Evolutionary conservation across 1,140 invertebrate genomes (phyloP).

Genomic region (Pantala flavescens): DNA sequence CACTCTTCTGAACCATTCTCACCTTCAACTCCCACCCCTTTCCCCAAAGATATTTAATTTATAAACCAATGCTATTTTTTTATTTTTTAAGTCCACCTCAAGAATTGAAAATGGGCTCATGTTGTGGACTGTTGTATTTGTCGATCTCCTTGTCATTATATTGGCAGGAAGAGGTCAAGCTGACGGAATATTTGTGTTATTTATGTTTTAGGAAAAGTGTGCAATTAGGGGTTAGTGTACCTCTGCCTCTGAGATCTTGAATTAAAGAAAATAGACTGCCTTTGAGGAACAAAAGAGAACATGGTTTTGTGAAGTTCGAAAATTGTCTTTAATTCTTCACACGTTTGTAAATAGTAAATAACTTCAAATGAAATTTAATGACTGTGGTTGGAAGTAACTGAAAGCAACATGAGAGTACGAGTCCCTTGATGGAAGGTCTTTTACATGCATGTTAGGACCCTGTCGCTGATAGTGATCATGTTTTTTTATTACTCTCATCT

Average conservation of each 20-base stretch:
- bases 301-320: too few species aligned
- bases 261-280: neutral
- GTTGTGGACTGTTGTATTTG: neutral
- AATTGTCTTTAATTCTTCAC: neutral
- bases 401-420: neutral
- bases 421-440: neutral
- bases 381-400: neutral
- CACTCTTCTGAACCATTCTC: too few species aligned
- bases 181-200: neutral
- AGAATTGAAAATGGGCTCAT: neutral
- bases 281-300: too few species aligned
- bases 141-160: neutral
- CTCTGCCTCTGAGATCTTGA: neutral
- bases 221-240: neutral
- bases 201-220: neutral
- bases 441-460: neutral
- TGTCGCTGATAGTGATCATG: neutral
- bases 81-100: neutral
- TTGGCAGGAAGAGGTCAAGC: neutral
- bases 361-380: neutral
- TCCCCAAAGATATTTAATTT: constrained; percentile 10
- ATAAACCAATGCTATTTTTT: neutral
- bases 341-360: neutral
- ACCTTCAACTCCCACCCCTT: too few species aligned
- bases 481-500: neutral